A percentile compares a stretch with the other conserved stretches of the same genome.
Evolutionary conservation across 2,888 invertebrate species (phyloP).

Genomic region (Hyppa rectilinea): DNA sequence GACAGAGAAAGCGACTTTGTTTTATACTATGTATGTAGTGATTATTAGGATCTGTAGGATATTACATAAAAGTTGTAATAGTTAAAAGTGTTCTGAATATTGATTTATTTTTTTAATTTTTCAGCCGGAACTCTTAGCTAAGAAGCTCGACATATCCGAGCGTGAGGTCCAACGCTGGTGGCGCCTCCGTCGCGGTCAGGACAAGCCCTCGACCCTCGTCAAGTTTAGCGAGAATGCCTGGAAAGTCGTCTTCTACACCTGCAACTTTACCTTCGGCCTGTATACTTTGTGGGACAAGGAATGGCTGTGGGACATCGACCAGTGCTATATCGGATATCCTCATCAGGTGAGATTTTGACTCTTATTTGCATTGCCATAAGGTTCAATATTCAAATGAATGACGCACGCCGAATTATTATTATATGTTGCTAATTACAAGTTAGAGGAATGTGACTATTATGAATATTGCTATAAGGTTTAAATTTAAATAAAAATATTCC

Average conservation of each 20-base stretch:
- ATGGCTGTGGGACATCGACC: constrained; percentile 98
- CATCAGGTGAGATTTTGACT: constrained; percentile 91
- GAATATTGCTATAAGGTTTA: neutral
- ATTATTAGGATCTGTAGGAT: too few species aligned
- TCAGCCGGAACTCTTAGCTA: constrained; percentile 93
- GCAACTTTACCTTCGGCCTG: constrained; percentile 95
- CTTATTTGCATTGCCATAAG: neutral
- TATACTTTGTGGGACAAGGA: constrained; percentile 97
- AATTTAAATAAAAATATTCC: too few species aligned
- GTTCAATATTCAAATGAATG: constrained; percentile 1
- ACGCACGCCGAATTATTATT: too few species aligned
- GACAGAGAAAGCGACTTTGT: too few species aligned
- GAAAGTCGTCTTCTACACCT: constrained; percentile 96
- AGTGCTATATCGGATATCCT: constrained; percentile 96
- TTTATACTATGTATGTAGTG: too few species aligned
- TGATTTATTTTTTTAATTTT: neutral
- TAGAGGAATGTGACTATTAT: too few species aligned
- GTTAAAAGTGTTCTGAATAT: neutral
- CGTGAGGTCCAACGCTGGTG: constrained; percentile 98
- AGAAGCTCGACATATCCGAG: constrained; percentile 95
- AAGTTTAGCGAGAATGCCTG: constrained; percentile 98
- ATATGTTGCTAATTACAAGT: neutral
- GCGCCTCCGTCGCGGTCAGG: constrained; percentile 95
- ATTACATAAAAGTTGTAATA: neutral
- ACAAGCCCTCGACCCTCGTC: constrained; percentile 96